Conservation (phyloP, 2,797 vertebrate genomes). For the Onychomys torridus region DNA sequence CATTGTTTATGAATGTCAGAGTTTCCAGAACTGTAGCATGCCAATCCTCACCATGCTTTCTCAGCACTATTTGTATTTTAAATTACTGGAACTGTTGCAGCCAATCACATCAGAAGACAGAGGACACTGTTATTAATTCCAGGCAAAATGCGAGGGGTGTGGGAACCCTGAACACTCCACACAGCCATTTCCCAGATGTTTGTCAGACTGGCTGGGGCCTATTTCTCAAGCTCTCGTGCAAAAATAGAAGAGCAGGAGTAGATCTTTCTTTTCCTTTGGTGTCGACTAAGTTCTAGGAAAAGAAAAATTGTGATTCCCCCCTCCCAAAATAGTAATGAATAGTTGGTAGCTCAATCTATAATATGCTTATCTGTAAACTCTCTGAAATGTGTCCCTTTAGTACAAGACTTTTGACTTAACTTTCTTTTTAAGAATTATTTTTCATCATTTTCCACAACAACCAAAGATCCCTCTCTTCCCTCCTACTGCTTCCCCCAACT, state of each 20-base stretch:
- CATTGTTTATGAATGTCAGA: slow-evolving; percentile 66
- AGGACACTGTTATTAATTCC: slow-evolving; percentile 68
- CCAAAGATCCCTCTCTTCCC: too few relatives aligned
- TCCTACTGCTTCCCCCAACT: too few relatives aligned
- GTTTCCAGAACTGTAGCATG: slow-evolving; percentile 78
- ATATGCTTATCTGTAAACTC: slow-evolving; percentile 66
- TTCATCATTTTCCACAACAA: too few relatives aligned
- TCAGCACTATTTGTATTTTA: slow-evolving; percentile 75
- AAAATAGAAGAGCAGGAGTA: slow-evolving; percentile 47
- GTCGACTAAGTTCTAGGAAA: slow-evolving; percentile 65
- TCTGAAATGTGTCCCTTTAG: slow-evolving; percentile 67
- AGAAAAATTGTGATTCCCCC: slow-evolving; percentile 15
- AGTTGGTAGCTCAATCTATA: slow-evolving; percentile 59
- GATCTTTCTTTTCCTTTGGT: slow-evolving; percentile 17
- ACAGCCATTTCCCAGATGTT: slow-evolving; percentile 65
- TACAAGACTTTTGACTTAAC: slow-evolving; percentile 68
- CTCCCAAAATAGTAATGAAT: slow-evolving; percentile 23
- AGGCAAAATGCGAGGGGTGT: slow-evolving; percentile 64
- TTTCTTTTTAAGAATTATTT: too few relatives aligned
- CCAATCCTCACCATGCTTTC: slow-evolving; percentile 71
- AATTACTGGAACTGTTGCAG: slow-evolving; percentile 78
- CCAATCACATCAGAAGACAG: slow-evolving; percentile 74
- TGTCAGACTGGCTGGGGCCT: slow-evolving; percentile 52
- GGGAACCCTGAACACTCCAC: background rate
- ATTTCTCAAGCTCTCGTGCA: slow-evolving; percentile 51